Conservation (phyloP, 2,797 vertebrate species). For the Poliocrania exsul region DNA sequence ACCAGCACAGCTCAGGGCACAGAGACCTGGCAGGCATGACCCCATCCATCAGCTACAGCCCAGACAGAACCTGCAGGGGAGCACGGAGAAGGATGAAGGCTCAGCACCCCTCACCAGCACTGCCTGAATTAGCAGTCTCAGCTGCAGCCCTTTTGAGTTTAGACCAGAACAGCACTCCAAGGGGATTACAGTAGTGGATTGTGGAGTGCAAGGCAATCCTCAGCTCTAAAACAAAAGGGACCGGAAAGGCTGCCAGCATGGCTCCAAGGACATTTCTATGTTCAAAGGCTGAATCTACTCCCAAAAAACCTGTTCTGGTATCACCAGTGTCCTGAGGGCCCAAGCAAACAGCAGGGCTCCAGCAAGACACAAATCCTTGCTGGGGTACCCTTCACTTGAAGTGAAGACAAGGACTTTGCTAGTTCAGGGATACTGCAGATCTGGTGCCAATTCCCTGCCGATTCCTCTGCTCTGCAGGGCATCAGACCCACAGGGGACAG, state of each 20-base stretch:
- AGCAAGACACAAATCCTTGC: background rate
- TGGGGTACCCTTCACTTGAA: background rate
- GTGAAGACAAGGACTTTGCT: background rate
- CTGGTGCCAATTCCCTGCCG: background rate
- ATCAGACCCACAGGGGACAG: background rate
- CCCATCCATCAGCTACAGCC: background rate
- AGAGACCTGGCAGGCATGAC: background rate
- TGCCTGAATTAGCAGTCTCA: conserved; percentile 40
- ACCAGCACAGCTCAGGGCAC: background rate
- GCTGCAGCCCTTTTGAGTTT: background rate
- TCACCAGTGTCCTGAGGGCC: background rate
- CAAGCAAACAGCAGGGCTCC: background rate
- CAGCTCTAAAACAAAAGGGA: conserved; percentile 29
- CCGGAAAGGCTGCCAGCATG: background rate
- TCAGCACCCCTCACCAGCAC: background rate
- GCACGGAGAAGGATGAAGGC: background rate
- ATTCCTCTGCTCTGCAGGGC: background rate
- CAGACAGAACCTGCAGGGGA: background rate
- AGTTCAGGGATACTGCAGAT: background rate
- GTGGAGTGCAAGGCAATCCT: conserved; percentile 44
- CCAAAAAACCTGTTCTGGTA: background rate
- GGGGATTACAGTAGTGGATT: conserved; percentile 41
- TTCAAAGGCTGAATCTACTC: conserved; percentile 27
- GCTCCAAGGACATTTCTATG: conserved; percentile 6
- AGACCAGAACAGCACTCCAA: conserved; percentile 16